phyloP scores from a whole-genome alignment of 2,888 invertebrate species.

The Nycteola revayana region DNA sequence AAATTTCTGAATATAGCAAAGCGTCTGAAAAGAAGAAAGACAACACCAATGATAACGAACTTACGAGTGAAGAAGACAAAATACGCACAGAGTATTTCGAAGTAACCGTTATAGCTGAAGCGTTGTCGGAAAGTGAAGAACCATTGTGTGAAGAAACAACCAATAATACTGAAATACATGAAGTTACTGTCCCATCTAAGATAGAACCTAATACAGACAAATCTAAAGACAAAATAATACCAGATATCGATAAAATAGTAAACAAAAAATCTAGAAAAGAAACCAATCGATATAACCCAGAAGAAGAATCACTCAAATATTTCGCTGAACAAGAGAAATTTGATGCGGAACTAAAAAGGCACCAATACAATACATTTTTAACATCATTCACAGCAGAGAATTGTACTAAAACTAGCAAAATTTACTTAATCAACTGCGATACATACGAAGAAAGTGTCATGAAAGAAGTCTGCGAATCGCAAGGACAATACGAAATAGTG shows the following conservation, averaged over 20 bases:
- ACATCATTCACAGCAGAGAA: slow-evolving; percentile 42
- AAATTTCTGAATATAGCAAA: slow-evolving; percentile 41
- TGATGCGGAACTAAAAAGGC: slow-evolving; percentile 57
- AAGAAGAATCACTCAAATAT: slow-evolving; percentile 47
- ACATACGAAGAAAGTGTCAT: slow-evolving; percentile 62
- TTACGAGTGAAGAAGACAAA: slow-evolving; percentile 28
- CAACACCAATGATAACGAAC: slow-evolving; percentile 21
- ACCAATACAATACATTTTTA: slow-evolving; percentile 52
- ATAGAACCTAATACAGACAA: no score
- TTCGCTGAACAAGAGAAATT: slow-evolving; percentile 65
- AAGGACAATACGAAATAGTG: slow-evolving; percentile 59
- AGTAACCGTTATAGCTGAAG: slow-evolving; percentile 61
- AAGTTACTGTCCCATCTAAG: no score
- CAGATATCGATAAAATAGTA: slow-evolving; percentile 21
- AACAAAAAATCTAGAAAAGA: slow-evolving; percentile 14
- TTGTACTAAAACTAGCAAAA: slow-evolving; percentile 40
- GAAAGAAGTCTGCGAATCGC: slow-evolving; percentile 49
- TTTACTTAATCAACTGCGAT: slow-evolving; percentile 67
- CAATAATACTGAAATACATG: no score
- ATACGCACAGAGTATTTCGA: slow-evolving; percentile 43
- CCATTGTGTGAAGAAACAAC: slow-evolving; percentile 7
- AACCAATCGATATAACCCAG: slow-evolving; percentile 10
- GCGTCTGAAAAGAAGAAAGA: slow-evolving; percentile 34
- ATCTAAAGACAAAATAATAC: no score
- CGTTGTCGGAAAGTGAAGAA: slow-evolving; percentile 55